Evolutionary conservation across 2,888 invertebrate species (phyloP).

Genomic region (Brachylomia viminalis): DNA sequence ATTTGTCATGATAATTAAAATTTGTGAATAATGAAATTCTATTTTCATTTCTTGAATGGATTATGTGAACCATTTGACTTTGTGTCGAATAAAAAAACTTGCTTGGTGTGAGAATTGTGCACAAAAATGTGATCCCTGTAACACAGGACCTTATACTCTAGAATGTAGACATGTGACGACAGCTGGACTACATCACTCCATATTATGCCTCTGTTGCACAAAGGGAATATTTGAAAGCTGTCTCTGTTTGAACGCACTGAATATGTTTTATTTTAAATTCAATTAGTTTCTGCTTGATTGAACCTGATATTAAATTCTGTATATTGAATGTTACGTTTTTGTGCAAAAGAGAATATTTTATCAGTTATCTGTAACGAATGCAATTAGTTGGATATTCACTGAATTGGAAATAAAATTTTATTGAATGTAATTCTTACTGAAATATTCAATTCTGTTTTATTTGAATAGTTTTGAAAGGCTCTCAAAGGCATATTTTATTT

Average conservation of each 20-base stretch:
- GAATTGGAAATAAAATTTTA: conserved; percentile 31
- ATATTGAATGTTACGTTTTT: conserved; percentile 30
- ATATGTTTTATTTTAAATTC: conserved; percentile 53
- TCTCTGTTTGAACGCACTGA: conserved; percentile 2
- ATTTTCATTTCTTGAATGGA: not conserved
- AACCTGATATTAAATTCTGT: conserved; percentile 29
- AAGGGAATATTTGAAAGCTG: conserved; percentile 23
- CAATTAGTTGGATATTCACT: conserved; percentile 43
- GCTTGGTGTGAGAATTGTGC: not conserved
- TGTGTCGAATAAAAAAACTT: not conserved
- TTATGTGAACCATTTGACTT: not conserved
- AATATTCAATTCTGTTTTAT: conserved; percentile 33
- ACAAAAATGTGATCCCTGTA: not conserved
- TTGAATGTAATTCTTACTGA: conserved; percentile 10
- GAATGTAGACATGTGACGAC: not conserved
- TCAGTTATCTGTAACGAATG: conserved; percentile 31
- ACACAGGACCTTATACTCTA: not conserved
- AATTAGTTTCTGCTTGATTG: conserved; percentile 46
- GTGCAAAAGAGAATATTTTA: conserved; percentile 49
- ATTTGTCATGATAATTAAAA: not conserved
- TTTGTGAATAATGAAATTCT: not conserved
- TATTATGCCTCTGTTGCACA: not conserved
- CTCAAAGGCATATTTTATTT: conserved; percentile 11
- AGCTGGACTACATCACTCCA: not conserved
- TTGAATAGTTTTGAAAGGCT: conserved; percentile 31